Base-by-base conservation (phyloP, 2,797 vertebrate species). In the Neosalanx taihuensis region DNA sequence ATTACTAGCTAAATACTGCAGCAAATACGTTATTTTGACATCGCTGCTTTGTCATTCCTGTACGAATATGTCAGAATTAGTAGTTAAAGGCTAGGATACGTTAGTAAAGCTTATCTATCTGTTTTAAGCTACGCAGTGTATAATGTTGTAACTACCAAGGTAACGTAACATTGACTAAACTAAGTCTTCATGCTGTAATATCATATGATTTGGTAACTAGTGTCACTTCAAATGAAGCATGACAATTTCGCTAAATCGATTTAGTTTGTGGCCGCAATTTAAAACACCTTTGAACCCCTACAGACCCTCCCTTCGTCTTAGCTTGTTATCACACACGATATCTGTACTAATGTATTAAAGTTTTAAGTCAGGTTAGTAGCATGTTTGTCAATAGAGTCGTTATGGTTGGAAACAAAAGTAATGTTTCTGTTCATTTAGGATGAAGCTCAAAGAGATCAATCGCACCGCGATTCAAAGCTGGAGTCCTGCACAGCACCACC, bases 401-500 rank as follows among this genome's bases (percentile, higher is more conserved):
- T 17, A 69, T 57, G 13, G 3, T 71, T 60, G 9, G 3, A 61
- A 35, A 9, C 41, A 60, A 64, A 58, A 30, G 35, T 62, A 17
- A 9, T 69, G 20, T 49, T 49, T 18, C 18, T 20, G 56, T 74
- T 12, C 29, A 20, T 71, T 46, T 63, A 93, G 94, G 84, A 99
- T 99, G 97, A 99, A 98, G 91, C 92, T 99, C 61, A 99, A 99
- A 89, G 97, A 98, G 82, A 89, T 99, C 64, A 95, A 96, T 76
- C 95, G 95, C 69, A 98, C 97, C 18, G 97, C 98, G 66, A 95
- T 97, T 87, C 97, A 98, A 93, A 95, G 95, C 59, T 99, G 98
- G 98, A 99, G 98, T 84, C 97, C 97, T 77, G 93, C 95, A 1
- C 93, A 95, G 81, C 95, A 97, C 70, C 95, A 99, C 81, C 97